Percentiles rank a stretch among this genome's conserved stretches.
Evolutionary conservation across 1,140 invertebrate genomes (phyloP).

Genomic region (Dolichoris vasculosae): DNA sequence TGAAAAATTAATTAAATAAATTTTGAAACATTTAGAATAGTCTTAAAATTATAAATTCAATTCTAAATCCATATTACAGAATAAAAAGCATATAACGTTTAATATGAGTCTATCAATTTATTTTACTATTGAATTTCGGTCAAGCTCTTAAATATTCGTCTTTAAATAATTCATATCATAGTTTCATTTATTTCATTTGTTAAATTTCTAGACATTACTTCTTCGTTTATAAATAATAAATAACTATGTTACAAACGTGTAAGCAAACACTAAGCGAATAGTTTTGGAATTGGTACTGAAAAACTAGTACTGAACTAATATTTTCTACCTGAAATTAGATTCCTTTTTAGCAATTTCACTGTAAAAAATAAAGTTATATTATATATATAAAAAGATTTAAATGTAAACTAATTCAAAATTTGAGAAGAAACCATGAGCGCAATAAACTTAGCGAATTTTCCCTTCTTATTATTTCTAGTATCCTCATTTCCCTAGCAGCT

Average conservation of each 20-base stretch:
- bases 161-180: not conserved
- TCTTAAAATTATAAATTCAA: not conserved
- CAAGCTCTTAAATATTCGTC: not conserved
- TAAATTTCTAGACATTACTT: not conserved
- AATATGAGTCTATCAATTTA: not conserved
- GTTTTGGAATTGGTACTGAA: not conserved
- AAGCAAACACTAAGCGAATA: too few species aligned
- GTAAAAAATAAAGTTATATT: not conserved
- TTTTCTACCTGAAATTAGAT: not conserved
- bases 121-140: not conserved
- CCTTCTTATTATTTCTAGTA: not conserved
- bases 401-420: not conserved
- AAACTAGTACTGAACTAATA: not conserved
- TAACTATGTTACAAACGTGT: not conserved
- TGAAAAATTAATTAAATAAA: not conserved
- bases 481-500: not conserved
- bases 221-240: not conserved
- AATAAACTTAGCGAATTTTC: not conserved
- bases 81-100: not conserved
- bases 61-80: not conserved
- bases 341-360: not conserved
- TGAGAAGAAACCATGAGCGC: not conserved
- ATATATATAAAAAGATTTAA: too few species aligned
- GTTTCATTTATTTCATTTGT: not conserved
- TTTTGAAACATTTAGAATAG: not conserved